These are phyloP conservation scores for Acanthosepion lycidas DNA, from an alignment of 2,888 invertebrate species.

Conservation along the genomic window DNA sequence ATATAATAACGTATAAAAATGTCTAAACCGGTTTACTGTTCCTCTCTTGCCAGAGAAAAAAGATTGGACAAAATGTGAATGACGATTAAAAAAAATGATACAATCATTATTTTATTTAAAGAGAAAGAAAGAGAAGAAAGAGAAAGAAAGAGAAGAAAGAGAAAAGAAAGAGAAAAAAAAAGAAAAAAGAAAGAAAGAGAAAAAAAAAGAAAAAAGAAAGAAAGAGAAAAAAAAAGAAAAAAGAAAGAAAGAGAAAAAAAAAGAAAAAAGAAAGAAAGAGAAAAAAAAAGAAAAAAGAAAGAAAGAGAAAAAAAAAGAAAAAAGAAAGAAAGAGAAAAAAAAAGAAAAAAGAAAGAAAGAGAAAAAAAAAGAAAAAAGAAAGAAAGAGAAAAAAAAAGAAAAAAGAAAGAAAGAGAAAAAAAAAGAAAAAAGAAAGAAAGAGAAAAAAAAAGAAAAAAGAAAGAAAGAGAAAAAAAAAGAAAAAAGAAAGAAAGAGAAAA, in stretches of 20 bases:
- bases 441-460: neutral
- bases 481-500: constrained; percentile 37
- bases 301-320: neutral
- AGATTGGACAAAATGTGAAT: too few species aligned
- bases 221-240: neutral
- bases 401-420: constrained; percentile 44
- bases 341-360: neutral
- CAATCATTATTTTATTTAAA: too few species aligned
- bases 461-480: neutral
- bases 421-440: neutral
- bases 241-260: neutral
- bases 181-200: neutral
- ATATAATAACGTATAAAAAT: too few species aligned
- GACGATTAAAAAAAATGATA: too few species aligned
- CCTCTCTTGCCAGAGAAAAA: too few species aligned
- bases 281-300: constrained; percentile 50
- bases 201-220: neutral
- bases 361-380: neutral
- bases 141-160: neutral
- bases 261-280: neutral
- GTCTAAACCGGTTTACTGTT: too few species aligned
- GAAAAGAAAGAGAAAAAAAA: neutral
- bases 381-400: constrained; percentile 47
- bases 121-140: too few species aligned
- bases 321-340: neutral